These are phyloP conservation scores for Marmota monax DNA, from an alignment of 2,113 vertebrate genomes.

Conservation along the genomic window DNA sequence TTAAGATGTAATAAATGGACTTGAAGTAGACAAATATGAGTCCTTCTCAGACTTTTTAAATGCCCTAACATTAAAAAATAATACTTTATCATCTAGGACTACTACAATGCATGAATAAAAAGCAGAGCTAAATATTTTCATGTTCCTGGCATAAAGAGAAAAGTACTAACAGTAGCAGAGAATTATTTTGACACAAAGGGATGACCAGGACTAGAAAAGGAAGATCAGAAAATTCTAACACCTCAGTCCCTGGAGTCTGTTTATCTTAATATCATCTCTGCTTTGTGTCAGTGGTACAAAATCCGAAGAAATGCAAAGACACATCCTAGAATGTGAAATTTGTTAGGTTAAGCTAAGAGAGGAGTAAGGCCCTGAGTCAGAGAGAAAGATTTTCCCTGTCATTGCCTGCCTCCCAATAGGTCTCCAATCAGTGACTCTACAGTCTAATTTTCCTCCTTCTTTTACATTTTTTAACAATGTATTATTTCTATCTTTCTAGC, in stretches of 20 bases:
- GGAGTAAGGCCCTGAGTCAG: not conserved
- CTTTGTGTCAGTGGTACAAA: not conserved
- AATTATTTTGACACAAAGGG: not conserved
- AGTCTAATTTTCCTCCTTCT: not conserved
- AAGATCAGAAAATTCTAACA: not conserved
- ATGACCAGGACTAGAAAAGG: not conserved
- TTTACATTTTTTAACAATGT: not conserved
- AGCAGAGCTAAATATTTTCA: not conserved
- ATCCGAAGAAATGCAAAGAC: not conserved
- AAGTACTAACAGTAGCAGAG: not conserved
- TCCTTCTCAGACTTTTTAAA: not conserved
- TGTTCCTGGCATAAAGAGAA: not conserved
- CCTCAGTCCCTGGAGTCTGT: not conserved
- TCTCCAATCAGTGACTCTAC: not conserved
- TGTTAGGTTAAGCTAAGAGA: not conserved
- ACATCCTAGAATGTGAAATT: not conserved
- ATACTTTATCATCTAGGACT: not conserved
- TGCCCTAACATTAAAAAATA: not conserved
- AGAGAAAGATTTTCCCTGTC: not conserved
- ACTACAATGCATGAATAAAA: not conserved
- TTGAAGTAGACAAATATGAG: not conserved
- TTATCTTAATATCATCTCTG: not conserved
- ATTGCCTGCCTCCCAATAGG: rapidly evolving
- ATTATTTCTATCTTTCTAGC: constrained; percentile 1
- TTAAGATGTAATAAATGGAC: not conserved